A percentile compares a stretch with the other conserved stretches of the same genome.
phyloP scores from a whole-genome alignment of 2,113 vertebrate genomes.

The Anarhynchus alexandrinus region DNA sequence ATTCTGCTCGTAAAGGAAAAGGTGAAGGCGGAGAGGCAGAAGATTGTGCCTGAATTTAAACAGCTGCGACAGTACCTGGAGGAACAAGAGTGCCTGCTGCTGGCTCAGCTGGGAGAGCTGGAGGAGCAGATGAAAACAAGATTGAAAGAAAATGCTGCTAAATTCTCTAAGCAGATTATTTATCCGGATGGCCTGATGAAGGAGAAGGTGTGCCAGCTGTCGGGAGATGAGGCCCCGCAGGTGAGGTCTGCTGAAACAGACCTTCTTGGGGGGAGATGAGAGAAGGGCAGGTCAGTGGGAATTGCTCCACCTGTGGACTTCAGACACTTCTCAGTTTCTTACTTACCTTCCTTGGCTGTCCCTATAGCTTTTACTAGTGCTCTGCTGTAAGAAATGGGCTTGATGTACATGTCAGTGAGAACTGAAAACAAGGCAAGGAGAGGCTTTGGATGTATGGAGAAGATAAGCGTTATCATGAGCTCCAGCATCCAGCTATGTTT shows the following conservation, averaged over 20 bases:
- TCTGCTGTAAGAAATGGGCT: background rate
- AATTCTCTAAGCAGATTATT: background rate
- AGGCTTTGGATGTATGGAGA: background rate
- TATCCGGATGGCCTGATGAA: background rate
- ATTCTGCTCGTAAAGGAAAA: background rate
- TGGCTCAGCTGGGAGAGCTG: background rate
- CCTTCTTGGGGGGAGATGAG: background rate
- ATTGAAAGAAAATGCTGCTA: background rate
- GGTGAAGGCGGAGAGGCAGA: background rate
- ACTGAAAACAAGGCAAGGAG: background rate
- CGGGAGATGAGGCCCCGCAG: background rate
- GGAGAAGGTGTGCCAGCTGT: background rate
- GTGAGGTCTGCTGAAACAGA: background rate
- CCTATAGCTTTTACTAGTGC: background rate
- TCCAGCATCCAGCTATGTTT: background rate
- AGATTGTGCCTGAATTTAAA: background rate
- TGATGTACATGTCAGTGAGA: background rate
- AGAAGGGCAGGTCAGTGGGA: background rate
- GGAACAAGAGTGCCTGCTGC: background rate
- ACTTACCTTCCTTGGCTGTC: background rate
- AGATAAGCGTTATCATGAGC: conserved; percentile 18
- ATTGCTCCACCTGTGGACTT: background rate
- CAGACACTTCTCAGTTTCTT: background rate
- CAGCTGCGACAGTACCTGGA: background rate
- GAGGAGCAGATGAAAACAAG: background rate